Conservation (phyloP, 2,888 invertebrate species). For the Netelia melanura region DNA sequence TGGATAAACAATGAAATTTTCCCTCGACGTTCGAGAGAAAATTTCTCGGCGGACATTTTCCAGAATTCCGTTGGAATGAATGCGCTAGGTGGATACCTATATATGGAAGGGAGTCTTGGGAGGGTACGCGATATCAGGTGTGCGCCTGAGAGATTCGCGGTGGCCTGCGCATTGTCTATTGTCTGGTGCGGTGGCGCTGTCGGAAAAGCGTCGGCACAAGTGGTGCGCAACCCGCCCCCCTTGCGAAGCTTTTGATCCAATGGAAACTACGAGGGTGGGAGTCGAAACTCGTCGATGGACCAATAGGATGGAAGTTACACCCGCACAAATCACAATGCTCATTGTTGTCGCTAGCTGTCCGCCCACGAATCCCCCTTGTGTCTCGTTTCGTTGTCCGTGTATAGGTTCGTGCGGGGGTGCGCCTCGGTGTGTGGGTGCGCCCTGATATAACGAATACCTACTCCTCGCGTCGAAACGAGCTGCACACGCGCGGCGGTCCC, state of each 20-base stretch:
- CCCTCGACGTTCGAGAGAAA: neutral
- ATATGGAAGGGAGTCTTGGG: conserved; percentile 15
- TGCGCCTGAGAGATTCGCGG: conserved; percentile 58
- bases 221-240: conserved; percentile 75
- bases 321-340: conserved; percentile 85
- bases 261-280: conserved; percentile 77
- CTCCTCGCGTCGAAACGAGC: conserved; percentile 44
- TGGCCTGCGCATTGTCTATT: conserved; percentile 82
- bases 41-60: conserved; percentile 42
- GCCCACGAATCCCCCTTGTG: conserved; percentile 80
- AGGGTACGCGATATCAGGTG: conserved; percentile 44
- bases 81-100: neutral
- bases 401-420: neutral
- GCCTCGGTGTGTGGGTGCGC: conserved; percentile 14
- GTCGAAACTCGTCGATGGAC: conserved; percentile 71
- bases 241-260: conserved; percentile 76
- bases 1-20: neutral
- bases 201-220: conserved; percentile 73
- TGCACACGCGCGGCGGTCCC: conserved; percentile 54
- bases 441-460: conserved; percentile 36
- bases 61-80: neutral
- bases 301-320: conserved; percentile 80
- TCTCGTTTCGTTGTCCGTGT: conserved; percentile 69
- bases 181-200: conserved; percentile 70
- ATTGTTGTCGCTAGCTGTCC: conserved; percentile 83